phyloP scores from a whole-genome alignment of 2,797 vertebrate genomes.

The Myripristis jacobus region DNA sequence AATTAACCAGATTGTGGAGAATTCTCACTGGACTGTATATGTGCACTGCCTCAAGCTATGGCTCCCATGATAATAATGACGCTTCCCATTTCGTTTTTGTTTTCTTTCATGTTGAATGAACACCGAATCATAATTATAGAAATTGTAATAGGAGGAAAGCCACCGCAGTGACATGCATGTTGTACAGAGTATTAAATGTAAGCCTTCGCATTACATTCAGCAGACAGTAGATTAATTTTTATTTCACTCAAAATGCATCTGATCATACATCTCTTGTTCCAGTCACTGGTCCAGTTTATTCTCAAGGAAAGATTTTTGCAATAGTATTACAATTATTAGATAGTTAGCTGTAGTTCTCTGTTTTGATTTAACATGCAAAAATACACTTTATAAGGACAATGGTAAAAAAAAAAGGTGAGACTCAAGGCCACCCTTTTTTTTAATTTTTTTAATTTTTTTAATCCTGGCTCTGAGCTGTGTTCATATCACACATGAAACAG shows the following conservation, averaged over 20 bases:
- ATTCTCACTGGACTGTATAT: conserved; percentile 13
- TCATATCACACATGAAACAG: no score
- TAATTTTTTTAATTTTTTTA: no score
- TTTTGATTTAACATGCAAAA: no score
- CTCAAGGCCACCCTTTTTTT: no score
- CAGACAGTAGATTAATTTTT: no score
- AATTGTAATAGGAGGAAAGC: background rate
- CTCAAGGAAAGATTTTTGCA: background rate
- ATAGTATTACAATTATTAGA: no score
- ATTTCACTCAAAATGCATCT: no score
- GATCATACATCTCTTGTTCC: background rate
- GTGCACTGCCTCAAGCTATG: background rate
- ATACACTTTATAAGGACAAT: background rate
- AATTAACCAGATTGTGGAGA: conserved; percentile 8
- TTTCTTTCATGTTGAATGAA: background rate
- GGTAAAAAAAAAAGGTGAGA: background rate
- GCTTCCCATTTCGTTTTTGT: background rate
- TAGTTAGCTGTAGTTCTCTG: no score
- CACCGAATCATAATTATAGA: background rate
- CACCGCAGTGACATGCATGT: background rate
- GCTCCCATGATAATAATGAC: background rate
- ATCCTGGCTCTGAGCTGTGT: no score
- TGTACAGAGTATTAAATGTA: background rate
- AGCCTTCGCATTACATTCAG: background rate
- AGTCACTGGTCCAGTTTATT: background rate